Conservation (phyloP, 2,113 vertebrate genomes). For the Vicugna pacos region DNA sequence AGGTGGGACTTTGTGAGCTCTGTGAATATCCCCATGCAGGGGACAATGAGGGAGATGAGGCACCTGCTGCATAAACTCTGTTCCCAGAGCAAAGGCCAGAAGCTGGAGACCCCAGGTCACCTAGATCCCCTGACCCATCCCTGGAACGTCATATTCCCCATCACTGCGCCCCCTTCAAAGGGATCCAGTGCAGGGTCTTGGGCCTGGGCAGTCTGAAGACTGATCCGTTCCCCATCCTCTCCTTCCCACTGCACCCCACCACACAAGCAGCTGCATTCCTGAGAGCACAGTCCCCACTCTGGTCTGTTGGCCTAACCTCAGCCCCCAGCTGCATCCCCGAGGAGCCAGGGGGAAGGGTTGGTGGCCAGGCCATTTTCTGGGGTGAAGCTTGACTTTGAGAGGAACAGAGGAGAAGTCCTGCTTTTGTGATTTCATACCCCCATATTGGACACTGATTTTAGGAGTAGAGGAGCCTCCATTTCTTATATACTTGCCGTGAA, state of each 20-base stretch:
- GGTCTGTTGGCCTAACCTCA: not conserved
- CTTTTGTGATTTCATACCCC: not conserved
- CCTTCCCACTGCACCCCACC: not conserved
- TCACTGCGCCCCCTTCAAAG: not conserved
- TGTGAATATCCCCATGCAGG: not conserved
- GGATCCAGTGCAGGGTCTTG: not conserved
- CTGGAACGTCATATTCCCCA: not conserved
- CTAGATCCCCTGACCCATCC: not conserved
- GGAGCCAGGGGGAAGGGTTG: not conserved
- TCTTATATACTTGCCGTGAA: not conserved
- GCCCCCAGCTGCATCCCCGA: not conserved
- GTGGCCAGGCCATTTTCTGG: not conserved
- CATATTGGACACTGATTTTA: not conserved
- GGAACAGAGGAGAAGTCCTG: not conserved
- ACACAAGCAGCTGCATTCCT: not conserved
- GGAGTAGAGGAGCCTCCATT: not conserved
- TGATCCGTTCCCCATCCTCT: not conserved
- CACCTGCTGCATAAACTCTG: not conserved
- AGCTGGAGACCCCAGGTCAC: not conserved
- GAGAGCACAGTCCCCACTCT: not conserved
- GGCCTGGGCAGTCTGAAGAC: not conserved
- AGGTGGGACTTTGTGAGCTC: not conserved
- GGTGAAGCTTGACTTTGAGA: not conserved
- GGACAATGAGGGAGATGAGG: not conserved
- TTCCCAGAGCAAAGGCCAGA: not conserved